phyloP scores from a whole-genome alignment of 1,140 invertebrate species.

The Calephelis virginiensis region DNA sequence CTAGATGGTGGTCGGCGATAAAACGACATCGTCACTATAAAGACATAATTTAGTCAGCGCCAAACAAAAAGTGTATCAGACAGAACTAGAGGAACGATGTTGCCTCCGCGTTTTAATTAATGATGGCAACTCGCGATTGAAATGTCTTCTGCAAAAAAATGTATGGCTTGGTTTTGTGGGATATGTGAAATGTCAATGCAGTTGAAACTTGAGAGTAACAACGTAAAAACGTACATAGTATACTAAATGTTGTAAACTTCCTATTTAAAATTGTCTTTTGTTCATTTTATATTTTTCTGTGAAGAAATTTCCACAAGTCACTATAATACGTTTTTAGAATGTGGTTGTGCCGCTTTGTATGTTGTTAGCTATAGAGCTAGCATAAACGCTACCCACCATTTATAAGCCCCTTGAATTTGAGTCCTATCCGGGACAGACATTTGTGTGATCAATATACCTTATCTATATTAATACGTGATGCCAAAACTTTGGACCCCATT shows the following conservation, averaged over 20 bases:
- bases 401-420: too few species aligned
- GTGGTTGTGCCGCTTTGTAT: too few species aligned
- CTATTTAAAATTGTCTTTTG: too few species aligned
- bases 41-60: slow-evolving; percentile 73
- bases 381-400: too few species aligned
- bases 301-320: too few species aligned
- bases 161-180: slow-evolving; percentile 32
- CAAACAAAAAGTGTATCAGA: slow-evolving; percentile 56
- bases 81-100: slow-evolving; percentile 65
- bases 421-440: too few species aligned
- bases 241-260: neutral
- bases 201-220: neutral
- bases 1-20: slow-evolving; percentile 67
- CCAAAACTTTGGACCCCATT: too few species aligned
- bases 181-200: neutral
- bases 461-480: too few species aligned
- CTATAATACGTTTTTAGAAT: too few species aligned
- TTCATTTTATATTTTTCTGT: too few species aligned
- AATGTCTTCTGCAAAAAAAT: slow-evolving; percentile 42
- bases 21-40: slow-evolving; percentile 57
- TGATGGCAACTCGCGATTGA: slow-evolving; percentile 51
- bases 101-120: slow-evolving; percentile 64
- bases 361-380: too few species aligned
- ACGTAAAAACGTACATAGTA: neutral
- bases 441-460: too few species aligned